Evolutionary conservation across 2,888 invertebrate species (phyloP), one percentile per base, ranked within the genome.

Genomic region (Cantharis rustica): DNA sequence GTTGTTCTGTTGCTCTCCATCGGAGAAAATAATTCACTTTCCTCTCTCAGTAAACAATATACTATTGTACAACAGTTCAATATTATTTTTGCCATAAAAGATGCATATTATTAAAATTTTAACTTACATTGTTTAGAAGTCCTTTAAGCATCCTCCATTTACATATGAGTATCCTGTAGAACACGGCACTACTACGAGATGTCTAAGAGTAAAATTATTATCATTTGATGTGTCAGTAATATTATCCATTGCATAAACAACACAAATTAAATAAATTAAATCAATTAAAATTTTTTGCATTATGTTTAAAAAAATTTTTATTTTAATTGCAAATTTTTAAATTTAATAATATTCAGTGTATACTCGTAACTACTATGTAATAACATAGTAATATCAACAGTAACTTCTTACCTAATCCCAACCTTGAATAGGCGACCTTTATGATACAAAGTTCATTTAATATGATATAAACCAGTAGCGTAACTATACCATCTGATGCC

Each of bases 161-260:
- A 76, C 20, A 31, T n/a, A 64, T 10, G 77, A 64, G 23, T 78
- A 78, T 10, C 79, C 77, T 17, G 75, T 70, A 66, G 63, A 47
- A 23, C 80, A 80, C n/a, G 75, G 75, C 2, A 68, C 69, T 26
- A 26, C 13, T 63, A 79, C 63, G 3, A 79, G 31, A n/a, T 1
- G 3, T 31, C 31, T 27, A 2, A n/a, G n/a, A n/a, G 27, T 27
- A 27, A 10, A 26, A 27, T 27, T 27, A 31, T 5, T 13, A 31
- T 31, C 13, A 13, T 1, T 13, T 5, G 13, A 5, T 13, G n/a
- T 10, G 4, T 31, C 31, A 13, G 31, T 31, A 13, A 31, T 5
- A 31, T 31, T 31, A 5, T 31, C 31, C 31, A 31, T 31, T 31
- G 31, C 31, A 31, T 13, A 13, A 47, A 47, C 47, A 7, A 2